Base-by-base conservation (phyloP, 1,140 invertebrate genomes). In the Formica selysi region DNA sequence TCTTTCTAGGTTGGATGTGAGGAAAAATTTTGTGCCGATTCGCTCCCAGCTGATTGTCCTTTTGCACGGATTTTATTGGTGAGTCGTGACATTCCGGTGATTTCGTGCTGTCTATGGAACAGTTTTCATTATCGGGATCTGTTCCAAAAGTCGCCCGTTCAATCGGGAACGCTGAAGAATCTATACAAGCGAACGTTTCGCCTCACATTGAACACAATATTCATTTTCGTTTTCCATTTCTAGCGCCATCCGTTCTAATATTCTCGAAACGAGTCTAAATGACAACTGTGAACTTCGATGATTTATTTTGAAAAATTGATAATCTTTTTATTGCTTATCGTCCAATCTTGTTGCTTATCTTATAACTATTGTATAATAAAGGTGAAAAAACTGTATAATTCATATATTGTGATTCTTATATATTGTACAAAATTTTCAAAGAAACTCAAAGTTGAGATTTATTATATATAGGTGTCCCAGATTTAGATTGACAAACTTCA, bases 111-210 rank as follows among this genome's bases (percentile, higher is more conserved):
- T 44, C 16, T 41, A 59, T 48, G 54, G 3, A 74, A 81, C 44
- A 87, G 57, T 84, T 85, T 78, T 71, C 86, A 87, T 67, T 85
- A 85, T 87, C 71, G 79, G 71, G 78, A 71, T 87, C 67, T 38
- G 71, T 65, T 87, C 48, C 48, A 74, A 41, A 19, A 80, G 41
- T 51, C 59, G 51, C 61, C 44, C 62, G 5, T 13, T 76, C 19
- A 84, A 74, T 84, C 57, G 8, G 22, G 44, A 83, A 22, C 36
- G 70, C 19, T 38, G 1, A 71, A 59, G 67, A 83, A 83, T 71
- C 54, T 38, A 16, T 26, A 76, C 22, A 32, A 19, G 6, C 51
- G 29, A 76, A 29, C n/a, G 61, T 68, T 59, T 76, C 26, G 10
- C 16, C 13, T 10, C 54, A 7, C 38, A 48, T 57, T 51, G 48